Evolutionary conservation across 2,797 vertebrate genomes (phyloP).

Genomic region (Halcyon badia): DNA sequence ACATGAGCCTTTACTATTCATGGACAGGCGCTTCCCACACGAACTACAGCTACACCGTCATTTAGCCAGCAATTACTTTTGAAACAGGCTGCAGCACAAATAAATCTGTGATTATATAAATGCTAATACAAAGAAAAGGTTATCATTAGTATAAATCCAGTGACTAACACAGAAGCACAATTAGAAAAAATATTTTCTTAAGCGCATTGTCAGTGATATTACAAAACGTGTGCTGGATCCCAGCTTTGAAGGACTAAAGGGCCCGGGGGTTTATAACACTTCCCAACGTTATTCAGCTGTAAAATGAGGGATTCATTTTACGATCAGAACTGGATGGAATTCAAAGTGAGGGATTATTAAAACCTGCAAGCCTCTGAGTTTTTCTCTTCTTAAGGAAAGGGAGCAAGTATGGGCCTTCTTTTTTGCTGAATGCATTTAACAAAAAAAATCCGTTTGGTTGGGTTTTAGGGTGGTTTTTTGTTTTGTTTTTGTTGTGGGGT

Average conservation of each 20-base stretch:
- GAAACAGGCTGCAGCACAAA: neutral
- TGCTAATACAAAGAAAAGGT: neutral
- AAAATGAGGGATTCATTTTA: neutral
- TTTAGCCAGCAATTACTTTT: neutral
- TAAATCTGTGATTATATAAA: conserved; percentile 16
- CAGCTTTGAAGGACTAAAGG: accelerated
- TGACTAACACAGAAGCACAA: neutral
- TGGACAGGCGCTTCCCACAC: accelerated
- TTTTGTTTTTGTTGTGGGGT: too few relatives aligned
- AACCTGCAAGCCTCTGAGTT: neutral
- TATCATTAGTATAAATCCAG: neutral
- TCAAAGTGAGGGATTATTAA: neutral
- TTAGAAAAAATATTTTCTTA: neutral
- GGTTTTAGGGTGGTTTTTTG: too few relatives aligned
- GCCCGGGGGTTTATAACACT: neutral
- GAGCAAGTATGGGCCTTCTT: neutral
- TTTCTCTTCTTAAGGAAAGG: neutral
- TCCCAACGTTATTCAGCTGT: neutral
- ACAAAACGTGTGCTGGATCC: accelerated
- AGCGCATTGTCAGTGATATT: neutral
- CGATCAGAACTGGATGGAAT: neutral
- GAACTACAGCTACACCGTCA: neutral
- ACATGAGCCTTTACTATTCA: neutral
- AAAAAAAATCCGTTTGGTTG: neutral
- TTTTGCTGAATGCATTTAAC: neutral